Conservation (phyloP, 2,888 invertebrate species). For the Leucoma salicis region DNA sequence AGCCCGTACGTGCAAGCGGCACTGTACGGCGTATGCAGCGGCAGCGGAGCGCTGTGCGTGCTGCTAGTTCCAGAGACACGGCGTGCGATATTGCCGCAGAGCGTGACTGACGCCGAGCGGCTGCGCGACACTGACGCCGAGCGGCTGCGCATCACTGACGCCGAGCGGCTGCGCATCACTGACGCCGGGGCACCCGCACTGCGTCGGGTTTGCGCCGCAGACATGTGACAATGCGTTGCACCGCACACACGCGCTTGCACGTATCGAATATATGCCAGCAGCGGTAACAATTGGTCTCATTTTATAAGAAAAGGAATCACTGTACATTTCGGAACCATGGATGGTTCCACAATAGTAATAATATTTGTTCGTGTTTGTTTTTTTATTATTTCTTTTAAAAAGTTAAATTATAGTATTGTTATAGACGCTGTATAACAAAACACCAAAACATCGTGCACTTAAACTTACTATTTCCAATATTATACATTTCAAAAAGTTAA, state of each 20-base stretch:
- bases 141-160: neutral
- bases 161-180: neutral
- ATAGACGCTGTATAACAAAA: too few species aligned
- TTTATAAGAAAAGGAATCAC: too few species aligned
- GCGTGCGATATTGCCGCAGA: constrained; percentile 77
- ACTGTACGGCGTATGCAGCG: constrained; percentile 71
- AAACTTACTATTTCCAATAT: too few species aligned
- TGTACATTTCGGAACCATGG: too few species aligned
- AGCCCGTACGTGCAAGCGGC: constrained; percentile 54
- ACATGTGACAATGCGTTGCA: constrained; percentile 31
- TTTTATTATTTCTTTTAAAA: too few species aligned
- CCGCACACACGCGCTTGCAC: neutral
- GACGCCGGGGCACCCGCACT: constrained; percentile 5
- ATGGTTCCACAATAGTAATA: too few species aligned
- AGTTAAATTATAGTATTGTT: too few species aligned
- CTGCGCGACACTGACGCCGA: constrained; percentile 25
- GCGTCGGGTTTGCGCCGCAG: constrained; percentile 33
- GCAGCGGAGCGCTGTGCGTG: constrained; percentile 74
- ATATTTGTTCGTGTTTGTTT: too few species aligned
- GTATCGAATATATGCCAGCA: too few species aligned
- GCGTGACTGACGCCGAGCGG: constrained; percentile 71
- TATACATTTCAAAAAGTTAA: too few species aligned
- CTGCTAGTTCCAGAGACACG: constrained; percentile 83
- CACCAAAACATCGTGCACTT: too few species aligned
- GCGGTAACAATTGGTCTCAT: too few species aligned